Evolutionary conservation across 2,113 vertebrate species (phyloP).

Genomic region (Lethenteron reissneri): DNA sequence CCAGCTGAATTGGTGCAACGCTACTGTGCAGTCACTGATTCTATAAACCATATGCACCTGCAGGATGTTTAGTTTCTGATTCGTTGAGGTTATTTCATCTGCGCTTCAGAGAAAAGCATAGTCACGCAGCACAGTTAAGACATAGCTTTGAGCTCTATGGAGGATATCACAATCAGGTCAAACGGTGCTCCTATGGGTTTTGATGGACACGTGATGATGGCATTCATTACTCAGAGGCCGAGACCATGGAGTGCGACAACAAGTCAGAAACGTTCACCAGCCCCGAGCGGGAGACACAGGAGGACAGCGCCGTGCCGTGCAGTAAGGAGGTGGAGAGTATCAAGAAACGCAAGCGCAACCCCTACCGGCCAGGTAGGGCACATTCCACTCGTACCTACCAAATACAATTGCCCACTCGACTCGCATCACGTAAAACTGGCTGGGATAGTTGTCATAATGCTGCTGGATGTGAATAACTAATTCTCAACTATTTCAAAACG

Average conservation of each 20-base stretch:
- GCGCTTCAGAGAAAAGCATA: too few relatives aligned
- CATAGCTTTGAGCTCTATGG: too few relatives aligned
- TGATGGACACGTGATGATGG: too few relatives aligned
- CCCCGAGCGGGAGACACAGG: slow-evolving; percentile 46
- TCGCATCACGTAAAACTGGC: background rate
- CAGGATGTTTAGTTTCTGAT: too few relatives aligned
- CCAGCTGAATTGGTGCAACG: too few relatives aligned
- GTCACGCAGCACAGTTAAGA: too few relatives aligned
- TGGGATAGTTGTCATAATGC: background rate
- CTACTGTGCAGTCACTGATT: too few relatives aligned
- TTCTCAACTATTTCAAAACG: background rate
- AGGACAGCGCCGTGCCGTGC: slow-evolving; percentile 43
- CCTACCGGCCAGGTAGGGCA: slow-evolving; percentile 67
- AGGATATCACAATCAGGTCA: too few relatives aligned
- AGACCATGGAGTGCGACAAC: slow-evolving; percentile 64
- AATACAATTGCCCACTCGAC: background rate
- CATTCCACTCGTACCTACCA: too few relatives aligned
- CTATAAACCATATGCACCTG: too few relatives aligned
- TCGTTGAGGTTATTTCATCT: too few relatives aligned
- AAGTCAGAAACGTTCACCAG: slow-evolving; percentile 66
- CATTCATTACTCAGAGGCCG: slow-evolving; percentile 34
- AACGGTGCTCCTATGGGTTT: too few relatives aligned
- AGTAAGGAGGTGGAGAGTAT: slow-evolving; percentile 32
- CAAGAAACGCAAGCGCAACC: slow-evolving; percentile 89
- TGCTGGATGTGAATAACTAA: slow-evolving; percentile 12